Base-by-base conservation (phyloP, 2,113 vertebrate species). In the Riparia riparia region DNA sequence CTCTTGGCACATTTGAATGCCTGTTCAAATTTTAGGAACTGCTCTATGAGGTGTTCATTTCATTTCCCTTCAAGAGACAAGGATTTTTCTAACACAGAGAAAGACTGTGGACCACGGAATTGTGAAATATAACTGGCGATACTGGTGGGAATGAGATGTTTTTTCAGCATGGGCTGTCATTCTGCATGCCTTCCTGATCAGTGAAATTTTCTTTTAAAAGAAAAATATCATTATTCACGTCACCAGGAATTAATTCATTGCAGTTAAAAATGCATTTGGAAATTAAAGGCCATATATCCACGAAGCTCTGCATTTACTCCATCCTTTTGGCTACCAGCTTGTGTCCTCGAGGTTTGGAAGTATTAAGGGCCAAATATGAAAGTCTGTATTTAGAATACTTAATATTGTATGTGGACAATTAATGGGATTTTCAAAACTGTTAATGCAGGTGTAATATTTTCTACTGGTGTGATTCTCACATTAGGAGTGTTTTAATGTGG, bases 1-100 rank as follows among this genome's bases (percentile, higher is more conserved):
- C 95, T 96, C 78, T 96, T 97, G 97, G 96, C 94, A 95, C 37
- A 10, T 45, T 84, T 82, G 89, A 94, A 87, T 49, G 91, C 56
- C 84, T 80, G 90, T 93, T 97, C 84, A 94, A 95, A 92, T 91
- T 97, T 97, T 93, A 97, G 85, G 82, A 96, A 87, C 94, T 95
- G 66, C 60, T 97, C 81, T 71, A 64, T 58, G 86, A 97, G 92
- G 95, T 91, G 73, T 74, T 96, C 41, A 58, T 96, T 97, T 97
- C 96, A 84, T 96, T 97, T 94, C 94, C 58, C 76, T 95, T 95
- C 79, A 86, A 72, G 61, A 76, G 71, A 90, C 90, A 91, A 96
- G 32, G 34, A 58, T 94, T 95, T 80, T 60, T 97, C 92, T 97
- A 87, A 93, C 79, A 68, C 80, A 60, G n/a, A 76, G 82, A 66